Evolutionary conservation across 2,888 invertebrate genomes (phyloP).

Genomic region (Bellardia bayeri): DNA sequence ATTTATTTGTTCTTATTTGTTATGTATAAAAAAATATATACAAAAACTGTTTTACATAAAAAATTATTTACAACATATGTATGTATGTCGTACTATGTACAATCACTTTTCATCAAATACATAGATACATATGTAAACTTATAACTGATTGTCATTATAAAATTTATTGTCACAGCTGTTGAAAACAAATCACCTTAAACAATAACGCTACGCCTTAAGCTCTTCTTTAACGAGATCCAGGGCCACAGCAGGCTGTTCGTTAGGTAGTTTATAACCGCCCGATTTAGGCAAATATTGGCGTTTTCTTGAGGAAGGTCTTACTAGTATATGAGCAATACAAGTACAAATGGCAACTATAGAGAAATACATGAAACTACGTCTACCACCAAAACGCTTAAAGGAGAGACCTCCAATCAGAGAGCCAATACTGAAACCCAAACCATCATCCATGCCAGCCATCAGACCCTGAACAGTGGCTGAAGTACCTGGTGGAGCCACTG

Average conservation of each 20-base stretch:
- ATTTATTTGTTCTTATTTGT: neutral
- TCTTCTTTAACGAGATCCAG: constrained; percentile 30
- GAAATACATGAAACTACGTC: constrained; percentile 85
- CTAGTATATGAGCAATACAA: constrained; percentile 82
- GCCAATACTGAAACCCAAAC: constrained; percentile 91
- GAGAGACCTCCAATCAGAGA: constrained; percentile 90
- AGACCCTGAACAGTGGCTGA: constrained; percentile 94
- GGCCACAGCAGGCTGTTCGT: constrained; percentile 74
- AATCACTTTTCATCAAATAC: neutral
- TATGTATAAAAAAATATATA: constrained; percentile 14
- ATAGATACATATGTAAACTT: neutral
- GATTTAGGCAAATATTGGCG: constrained; percentile 80
- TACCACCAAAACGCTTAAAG: constrained; percentile 88
- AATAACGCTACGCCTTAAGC: constrained; percentile 24
- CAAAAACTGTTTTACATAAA: constrained; percentile 3
- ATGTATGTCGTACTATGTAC: constrained; percentile 9
- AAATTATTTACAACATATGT: neutral
- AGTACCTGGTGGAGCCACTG: constrained; percentile 89
- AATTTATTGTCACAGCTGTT: neutral
- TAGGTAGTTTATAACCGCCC: constrained; percentile 79
- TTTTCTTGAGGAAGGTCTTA: constrained; percentile 82
- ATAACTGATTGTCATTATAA: neutral
- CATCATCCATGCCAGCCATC: constrained; percentile 95
- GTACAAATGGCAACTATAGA: constrained; percentile 81
- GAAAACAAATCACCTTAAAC: neutral